These are phyloP conservation scores for Melanotus villosus DNA, from an alignment of 2,888 invertebrate genomes.

Conservation along the genomic window DNA sequence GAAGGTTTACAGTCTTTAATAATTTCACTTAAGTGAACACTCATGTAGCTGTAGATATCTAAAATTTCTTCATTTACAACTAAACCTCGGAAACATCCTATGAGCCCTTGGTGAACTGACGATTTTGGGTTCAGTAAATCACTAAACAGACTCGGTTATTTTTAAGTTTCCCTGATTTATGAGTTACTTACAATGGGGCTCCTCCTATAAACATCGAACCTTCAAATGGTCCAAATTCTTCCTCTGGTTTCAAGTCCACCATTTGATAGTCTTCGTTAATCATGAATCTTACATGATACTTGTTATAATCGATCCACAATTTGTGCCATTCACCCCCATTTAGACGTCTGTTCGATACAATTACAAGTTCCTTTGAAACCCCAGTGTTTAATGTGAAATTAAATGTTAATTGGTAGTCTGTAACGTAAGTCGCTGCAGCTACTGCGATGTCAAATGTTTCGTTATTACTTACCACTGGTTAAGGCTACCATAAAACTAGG, in stretches of 20 bases:
- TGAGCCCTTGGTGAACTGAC: conserved; percentile 89
- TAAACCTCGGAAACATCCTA: conserved; percentile 94
- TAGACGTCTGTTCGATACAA: conserved; percentile 85
- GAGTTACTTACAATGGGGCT: conserved; percentile 81
- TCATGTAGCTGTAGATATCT: conserved; percentile 94
- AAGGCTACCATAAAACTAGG: conserved; percentile 94
- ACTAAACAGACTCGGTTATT: conserved; percentile 67
- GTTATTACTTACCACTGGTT: conserved; percentile 77
- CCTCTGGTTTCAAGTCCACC: conserved; percentile 87
- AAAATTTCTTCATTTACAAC: conserved; percentile 93
- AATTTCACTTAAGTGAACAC: conserved; percentile 91
- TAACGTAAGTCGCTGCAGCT: conserved; percentile 36
- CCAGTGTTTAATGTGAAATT: conserved; percentile 92
- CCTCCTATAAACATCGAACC: conserved; percentile 96
- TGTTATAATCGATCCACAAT: conserved; percentile 95
- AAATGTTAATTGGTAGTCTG: conserved; percentile 89
- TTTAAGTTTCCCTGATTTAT: neutral
- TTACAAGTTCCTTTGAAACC: conserved; percentile 84
- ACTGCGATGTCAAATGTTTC: neutral
- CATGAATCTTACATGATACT: conserved; percentile 93
- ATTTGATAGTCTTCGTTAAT: conserved; percentile 92
- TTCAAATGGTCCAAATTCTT: conserved; percentile 93
- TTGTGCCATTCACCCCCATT: conserved; percentile 97
- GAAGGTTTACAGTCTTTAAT: conserved; percentile 95
- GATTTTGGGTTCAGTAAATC: conserved; percentile 84